Evolutionary conservation across 2,113 vertebrate genomes (phyloP).

Genomic region (Pyrgilauda ruficollis): DNA sequence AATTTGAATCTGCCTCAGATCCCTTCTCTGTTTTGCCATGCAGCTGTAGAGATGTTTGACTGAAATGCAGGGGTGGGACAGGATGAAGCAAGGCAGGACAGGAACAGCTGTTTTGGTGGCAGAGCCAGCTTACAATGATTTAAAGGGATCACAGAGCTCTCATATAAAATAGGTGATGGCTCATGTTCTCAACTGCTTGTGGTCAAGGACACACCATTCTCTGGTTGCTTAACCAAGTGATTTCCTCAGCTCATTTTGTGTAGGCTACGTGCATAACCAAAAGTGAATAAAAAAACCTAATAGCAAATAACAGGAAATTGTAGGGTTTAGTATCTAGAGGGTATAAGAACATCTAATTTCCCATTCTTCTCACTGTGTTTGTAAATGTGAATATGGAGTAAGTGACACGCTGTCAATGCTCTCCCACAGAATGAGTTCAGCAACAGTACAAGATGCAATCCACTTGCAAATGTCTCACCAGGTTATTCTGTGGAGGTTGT

Average conservation of each 20-base stretch:
- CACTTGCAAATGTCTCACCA: neutral
- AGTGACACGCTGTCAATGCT: neutral
- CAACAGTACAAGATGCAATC: neutral
- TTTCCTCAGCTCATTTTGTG: neutral
- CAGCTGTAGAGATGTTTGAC: neutral
- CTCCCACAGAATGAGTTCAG: neutral
- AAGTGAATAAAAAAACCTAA: neutral
- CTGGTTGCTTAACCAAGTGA: neutral
- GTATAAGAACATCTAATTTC: neutral
- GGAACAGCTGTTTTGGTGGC: neutral
- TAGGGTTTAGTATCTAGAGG: neutral
- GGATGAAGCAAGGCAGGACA: neutral
- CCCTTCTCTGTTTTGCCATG: neutral
- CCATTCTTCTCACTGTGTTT: neutral
- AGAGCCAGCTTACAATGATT: neutral
- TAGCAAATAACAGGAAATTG: neutral
- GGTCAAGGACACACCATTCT: neutral
- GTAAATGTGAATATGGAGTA: neutral
- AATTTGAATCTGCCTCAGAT: neutral
- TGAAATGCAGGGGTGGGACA: neutral
- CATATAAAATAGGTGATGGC: accelerated
- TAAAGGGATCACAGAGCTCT: neutral
- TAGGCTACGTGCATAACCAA: neutral
- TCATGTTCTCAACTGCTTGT: neutral
- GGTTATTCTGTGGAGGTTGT: neutral